Base-by-base conservation (phyloP, 2,113 vertebrate species). In the Cinclus cinclus region DNA sequence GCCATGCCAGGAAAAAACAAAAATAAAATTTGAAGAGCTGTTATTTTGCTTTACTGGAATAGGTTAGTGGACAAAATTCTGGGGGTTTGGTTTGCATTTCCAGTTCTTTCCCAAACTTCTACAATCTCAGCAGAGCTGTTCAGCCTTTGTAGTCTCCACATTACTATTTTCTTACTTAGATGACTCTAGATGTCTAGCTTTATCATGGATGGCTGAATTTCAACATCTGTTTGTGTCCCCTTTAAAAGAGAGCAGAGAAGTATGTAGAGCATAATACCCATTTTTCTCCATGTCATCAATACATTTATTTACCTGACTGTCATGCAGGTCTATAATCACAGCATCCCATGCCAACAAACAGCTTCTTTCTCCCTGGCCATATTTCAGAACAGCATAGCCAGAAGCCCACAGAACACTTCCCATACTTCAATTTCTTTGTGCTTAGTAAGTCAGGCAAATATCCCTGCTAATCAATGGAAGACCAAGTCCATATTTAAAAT, bases 301-400 rank as follows among this genome's bases (percentile, higher is more conserved):
- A 0, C 15, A 49, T 21, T 5, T 75, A n/a, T 79, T 64, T 35
- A 65, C 53, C 42, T 39, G 33, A n/a, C 33, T 23, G 15, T 25
- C 25, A 58, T 0, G 0, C 15, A 59, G 52, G 22, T 78, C 47
- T 89, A 7, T 31, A 67, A 59, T 19, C 10, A 77, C 4, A 2
- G 42, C 42, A 85, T 9, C 33, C 33, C 25, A 2, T 20, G 35
- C 6, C 62, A 94, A 39, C 35, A 64, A 78, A 11, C 33, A 83
- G 11, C 23, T 19, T 67, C 53, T 58, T 69, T 59, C 27, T 56
- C 77, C 22, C 70, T n/a, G 8, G 11, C 16, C 0, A 0, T 6
- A 2, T 37, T 89, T 67, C 24, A 69, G 22, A 78, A 69, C 7
- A 42, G n/a, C 17, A 77, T 63, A 70, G 74, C 24, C 31, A 90